These are phyloP conservation scores for Hyles lineata DNA, from an alignment of 2,888 invertebrate genomes.

Conservation along the genomic window DNA sequence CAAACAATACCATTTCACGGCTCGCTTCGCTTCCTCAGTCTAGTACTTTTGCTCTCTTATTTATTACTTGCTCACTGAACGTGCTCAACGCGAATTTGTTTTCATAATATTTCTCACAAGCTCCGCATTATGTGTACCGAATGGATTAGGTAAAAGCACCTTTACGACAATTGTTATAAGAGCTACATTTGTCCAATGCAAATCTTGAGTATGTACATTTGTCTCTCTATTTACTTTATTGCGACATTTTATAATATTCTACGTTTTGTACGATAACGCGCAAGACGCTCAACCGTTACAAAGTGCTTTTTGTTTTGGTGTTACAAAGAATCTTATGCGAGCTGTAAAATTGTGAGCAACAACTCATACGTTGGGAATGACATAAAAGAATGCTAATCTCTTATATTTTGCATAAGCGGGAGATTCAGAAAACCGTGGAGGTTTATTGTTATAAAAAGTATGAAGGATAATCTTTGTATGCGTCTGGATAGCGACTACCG, in stretches of 20 bases:
- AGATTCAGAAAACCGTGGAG: neutral
- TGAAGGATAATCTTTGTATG: neutral
- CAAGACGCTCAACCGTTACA: constrained; percentile 72
- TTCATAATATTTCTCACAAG: constrained; percentile 81
- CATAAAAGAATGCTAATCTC: constrained; percentile 21
- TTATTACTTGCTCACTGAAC: constrained; percentile 81
- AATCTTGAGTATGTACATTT: constrained; percentile 65
- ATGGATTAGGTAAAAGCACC: constrained; percentile 51
- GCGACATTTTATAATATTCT: constrained; percentile 83
- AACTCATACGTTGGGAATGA: constrained; percentile 27
- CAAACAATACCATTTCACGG: constrained; percentile 74
- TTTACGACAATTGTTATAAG: constrained; percentile 49
- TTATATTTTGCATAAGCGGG: constrained; percentile 8
- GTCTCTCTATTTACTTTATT: constrained; percentile 82
- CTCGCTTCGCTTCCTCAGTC: constrained; percentile 55
- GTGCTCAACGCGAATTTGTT: constrained; percentile 84
- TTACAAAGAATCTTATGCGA: constrained; percentile 52
- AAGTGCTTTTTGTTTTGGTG: constrained; percentile 67
- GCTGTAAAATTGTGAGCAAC: constrained; percentile 23
- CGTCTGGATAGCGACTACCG: no score
- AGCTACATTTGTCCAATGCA: constrained; percentile 46
- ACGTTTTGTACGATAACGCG: constrained; percentile 74
- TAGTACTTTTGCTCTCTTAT: constrained; percentile 73
- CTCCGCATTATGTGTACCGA: constrained; percentile 61
- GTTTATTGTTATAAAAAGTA: neutral